phyloP scores from a whole-genome alignment of 1,140 invertebrate species.

The Andricus grossulariae region DNA sequence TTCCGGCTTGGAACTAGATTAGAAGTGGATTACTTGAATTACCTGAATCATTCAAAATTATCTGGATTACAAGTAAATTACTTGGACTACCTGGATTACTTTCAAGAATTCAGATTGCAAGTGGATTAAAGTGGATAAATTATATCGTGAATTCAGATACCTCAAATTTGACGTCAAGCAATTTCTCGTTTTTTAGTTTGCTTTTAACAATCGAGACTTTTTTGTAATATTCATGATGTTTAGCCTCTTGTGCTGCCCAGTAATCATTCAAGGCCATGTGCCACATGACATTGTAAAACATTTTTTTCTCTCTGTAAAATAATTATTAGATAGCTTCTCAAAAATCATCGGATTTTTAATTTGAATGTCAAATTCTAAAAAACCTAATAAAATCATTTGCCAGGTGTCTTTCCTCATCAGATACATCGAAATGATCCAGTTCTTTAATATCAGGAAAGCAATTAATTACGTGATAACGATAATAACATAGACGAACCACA shows the following conservation, averaged over 20 bases:
- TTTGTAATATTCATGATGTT: neutral
- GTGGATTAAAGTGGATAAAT: too few species aligned
- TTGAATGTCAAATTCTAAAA: neutral
- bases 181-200: neutral
- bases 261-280: conserved; percentile 40
- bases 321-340: neutral
- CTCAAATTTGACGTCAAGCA: neutral
- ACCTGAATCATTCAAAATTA: too few species aligned
- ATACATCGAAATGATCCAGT: conserved; percentile 45
- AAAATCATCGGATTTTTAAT: neutral
- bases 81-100: too few species aligned
- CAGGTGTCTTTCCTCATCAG: conserved; percentile 39
- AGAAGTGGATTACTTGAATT: too few species aligned
- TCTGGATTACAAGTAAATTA: too few species aligned
- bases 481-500: conserved; percentile 44
- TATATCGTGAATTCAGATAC: neutral
- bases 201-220: neutral
- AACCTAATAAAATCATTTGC: conserved; percentile 47
- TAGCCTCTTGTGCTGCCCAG: conserved; percentile 18
- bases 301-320: conserved; percentile 42
- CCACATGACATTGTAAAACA: conserved; percentile 40
- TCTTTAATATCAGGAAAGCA: conserved; percentile 38
- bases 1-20: too few species aligned
- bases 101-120: too few species aligned
- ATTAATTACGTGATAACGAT: conserved; percentile 44